These are phyloP conservation scores for Conops quadrifasciatus DNA, from an alignment of 2,888 invertebrate genomes.

Conservation along the genomic window DNA sequence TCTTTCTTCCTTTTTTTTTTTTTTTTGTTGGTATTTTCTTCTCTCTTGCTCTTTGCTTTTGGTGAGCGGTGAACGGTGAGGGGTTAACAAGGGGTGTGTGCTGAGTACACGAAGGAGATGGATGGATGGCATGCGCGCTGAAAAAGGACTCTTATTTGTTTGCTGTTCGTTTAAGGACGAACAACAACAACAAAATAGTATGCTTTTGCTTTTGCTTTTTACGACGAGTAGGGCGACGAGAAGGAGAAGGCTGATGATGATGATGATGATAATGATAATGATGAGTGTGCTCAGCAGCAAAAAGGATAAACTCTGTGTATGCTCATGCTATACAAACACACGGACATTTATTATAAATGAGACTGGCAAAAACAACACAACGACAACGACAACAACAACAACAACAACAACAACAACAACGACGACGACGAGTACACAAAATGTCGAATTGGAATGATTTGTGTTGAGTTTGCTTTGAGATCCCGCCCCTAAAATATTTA, in stretches of 20 bases:
- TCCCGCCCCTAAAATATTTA: slow-evolving; percentile 63
- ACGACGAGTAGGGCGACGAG: slow-evolving; percentile 19
- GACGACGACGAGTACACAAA: slow-evolving; percentile 50
- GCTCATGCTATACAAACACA: slow-evolving; percentile 39
- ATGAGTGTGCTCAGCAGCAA: slow-evolving; percentile 39
- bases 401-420: slow-evolving; percentile 15
- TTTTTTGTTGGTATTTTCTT: no score
- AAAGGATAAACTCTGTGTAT: slow-evolving; percentile 39
- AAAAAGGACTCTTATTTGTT: slow-evolving; percentile 36
- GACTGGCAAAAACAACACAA: slow-evolving; percentile 31
- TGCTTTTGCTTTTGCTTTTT: no score
- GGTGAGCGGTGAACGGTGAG: no score
- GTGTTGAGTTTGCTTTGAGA: slow-evolving; percentile 47
- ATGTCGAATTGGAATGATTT: slow-evolving; percentile 61
- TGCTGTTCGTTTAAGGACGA: slow-evolving; percentile 44
- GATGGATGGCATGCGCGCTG: slow-evolving; percentile 41
- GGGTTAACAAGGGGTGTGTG: neutral
- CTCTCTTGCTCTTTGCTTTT: no score
- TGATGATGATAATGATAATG: slow-evolving; percentile 37
- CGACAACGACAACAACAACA: slow-evolving; percentile 22
- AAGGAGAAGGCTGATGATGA: slow-evolving; percentile 24
- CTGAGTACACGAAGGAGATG: slow-evolving; percentile 44
- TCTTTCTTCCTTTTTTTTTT: neutral
- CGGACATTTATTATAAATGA: slow-evolving; percentile 41
- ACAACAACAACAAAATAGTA: slow-evolving; percentile 14